Evolutionary conservation across 1,140 invertebrate genomes (phyloP).

Genomic region (Cotesia glomerata): DNA sequence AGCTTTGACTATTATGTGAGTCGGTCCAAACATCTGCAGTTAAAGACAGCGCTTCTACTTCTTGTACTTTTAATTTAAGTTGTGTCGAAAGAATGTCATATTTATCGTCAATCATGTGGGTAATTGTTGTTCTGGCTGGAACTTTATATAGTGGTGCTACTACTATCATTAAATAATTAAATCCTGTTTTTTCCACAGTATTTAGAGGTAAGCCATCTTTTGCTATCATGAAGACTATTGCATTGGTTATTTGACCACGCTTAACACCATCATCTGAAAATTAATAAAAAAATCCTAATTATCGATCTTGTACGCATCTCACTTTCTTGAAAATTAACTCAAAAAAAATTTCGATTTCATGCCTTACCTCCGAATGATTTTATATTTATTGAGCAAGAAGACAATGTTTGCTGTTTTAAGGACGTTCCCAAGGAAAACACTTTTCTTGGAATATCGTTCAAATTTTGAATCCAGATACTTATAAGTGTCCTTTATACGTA

Average conservation of each 20-base stretch:
- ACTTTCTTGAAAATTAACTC: background rate
- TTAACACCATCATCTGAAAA: background rate
- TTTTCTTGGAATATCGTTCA: no score
- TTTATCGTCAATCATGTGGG: slow-evolving; percentile 46
- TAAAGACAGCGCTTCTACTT: slow-evolving; percentile 33
- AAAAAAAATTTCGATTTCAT: background rate
- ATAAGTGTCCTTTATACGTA: no score
- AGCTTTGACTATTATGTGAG: slow-evolving; percentile 41
- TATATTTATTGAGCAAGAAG: background rate
- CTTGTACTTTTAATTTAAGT: slow-evolving; percentile 37
- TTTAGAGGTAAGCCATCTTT: slow-evolving; percentile 53
- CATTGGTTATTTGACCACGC: slow-evolving; percentile 32
- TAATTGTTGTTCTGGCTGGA: slow-evolving; percentile 48
- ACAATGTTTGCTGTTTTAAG: background rate
- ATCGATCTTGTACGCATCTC: background rate
- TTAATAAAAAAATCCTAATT: background rate
- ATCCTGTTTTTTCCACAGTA: slow-evolving; percentile 56
- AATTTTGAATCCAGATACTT: no score
- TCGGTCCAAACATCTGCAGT: slow-evolving; percentile 52
- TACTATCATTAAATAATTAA: slow-evolving; percentile 50
- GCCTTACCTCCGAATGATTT: background rate
- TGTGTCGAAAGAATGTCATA: slow-evolving; percentile 44
- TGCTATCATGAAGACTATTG: slow-evolving; percentile 50
- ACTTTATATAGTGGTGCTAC: slow-evolving; percentile 53
- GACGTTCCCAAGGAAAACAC: no score